Evolutionary conservation across 2,113 vertebrate genomes (phyloP), one percentile per base, ranked within the genome.

Genomic region (Lathamus discolor): DNA sequence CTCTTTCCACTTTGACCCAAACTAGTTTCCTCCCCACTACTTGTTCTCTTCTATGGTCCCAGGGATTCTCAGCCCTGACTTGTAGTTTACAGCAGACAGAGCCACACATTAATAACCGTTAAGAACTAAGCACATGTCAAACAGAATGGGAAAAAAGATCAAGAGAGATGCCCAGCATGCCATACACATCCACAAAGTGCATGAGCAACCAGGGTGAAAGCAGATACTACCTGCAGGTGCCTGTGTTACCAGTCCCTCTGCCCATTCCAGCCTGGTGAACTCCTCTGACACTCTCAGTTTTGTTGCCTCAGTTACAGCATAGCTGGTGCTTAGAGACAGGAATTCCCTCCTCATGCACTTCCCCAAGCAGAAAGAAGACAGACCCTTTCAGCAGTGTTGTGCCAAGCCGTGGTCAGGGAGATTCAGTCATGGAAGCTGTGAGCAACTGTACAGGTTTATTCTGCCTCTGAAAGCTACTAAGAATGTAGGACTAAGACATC

Each of bases 291-390:
- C 72, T 68, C 70, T 69, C 55, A 44, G 81, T 63, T 80, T 64
- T 1, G 95, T 95, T 92, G 70, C 76, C 84, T 33, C 83, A 90
- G 96, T 46, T 85, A 96, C 95, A 84, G 96, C 86, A 81, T 85
- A 75, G 61, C 76, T 76, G 89, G 84, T 76, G 93, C 96, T 68
- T 92, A 83, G 95, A 91, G 82, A 95, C 95, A 51, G 78, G 46
- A 95, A 95, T 69, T 93, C 59, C 85, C 89, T 64, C 52, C 93
- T 87, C 78, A 63, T 37, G 49, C 64, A 57, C 49, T 51, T 74
- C 49, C 51, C 49, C 20, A 3, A 73, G 57, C 20, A 4, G 57
- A 29, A 31, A 91, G 67, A 48, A 57, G 81, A 63, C 46, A 94
- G 78, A 25, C 68, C 70, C 48, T 90, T 80, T 57, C 62, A 90